A percentile compares a stretch with the other conserved stretches of the same genome.
Evolutionary conservation across 2,797 vertebrate genomes (phyloP).

Genomic region (Momotus momota): DNA sequence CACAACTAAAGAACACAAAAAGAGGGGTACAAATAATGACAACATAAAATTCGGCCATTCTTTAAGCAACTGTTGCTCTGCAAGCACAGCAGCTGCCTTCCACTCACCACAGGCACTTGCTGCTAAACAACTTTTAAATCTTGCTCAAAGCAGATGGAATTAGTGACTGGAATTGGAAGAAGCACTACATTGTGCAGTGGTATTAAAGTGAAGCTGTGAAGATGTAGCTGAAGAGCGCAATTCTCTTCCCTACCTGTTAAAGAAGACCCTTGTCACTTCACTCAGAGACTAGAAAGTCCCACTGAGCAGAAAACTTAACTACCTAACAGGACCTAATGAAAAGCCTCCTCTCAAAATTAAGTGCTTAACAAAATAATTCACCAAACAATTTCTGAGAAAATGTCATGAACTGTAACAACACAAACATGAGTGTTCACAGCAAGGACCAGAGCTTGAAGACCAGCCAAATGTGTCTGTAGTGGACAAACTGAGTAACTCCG

Average conservation of each 20-base stretch:
- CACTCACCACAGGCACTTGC: background rate
- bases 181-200: background rate
- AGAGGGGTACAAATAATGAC: background rate
- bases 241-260: background rate
- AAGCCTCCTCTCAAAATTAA: background rate
- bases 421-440: background rate
- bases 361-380: background rate
- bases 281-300: background rate
- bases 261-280: background rate
- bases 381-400: background rate
- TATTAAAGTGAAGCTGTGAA: background rate
- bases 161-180: background rate
- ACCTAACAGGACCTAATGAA: background rate
- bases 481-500: background rate
- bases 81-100: background rate
- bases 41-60: background rate
- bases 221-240: background rate
- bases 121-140: background rate
- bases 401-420: background rate
- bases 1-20: background rate
- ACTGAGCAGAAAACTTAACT: background rate
- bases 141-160: background rate
- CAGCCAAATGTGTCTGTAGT: background rate
- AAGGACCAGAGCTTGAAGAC: background rate
- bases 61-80: background rate